phyloP scores from a whole-genome alignment of 1,140 invertebrate species.

The Kradibia gibbosae region DNA sequence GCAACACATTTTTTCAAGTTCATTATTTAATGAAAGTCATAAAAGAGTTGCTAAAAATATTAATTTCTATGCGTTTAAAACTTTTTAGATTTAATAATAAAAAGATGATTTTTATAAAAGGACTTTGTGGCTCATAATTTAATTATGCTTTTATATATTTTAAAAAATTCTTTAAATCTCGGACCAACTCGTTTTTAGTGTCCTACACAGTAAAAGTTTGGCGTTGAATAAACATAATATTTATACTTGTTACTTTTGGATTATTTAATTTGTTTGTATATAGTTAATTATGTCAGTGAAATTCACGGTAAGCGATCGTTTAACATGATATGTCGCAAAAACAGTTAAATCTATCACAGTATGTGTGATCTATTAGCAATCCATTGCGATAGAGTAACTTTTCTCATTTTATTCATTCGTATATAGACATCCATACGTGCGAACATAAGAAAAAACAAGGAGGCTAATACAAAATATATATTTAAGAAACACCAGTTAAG shows the following conservation, averaged over 20 bases:
- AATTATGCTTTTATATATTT: conserved; percentile 21
- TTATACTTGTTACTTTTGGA: conserved; percentile 8
- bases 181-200: conserved; percentile 53
- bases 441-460: neutral
- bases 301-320: conserved; percentile 21
- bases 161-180: conserved; percentile 6
- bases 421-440: neutral
- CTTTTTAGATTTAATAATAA: conserved; percentile 6
- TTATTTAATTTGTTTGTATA: neutral
- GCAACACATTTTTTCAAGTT: neutral
- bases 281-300: conserved; percentile 19
- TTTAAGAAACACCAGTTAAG: neutral
- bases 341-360: conserved; percentile 64
- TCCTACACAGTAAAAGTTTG: conserved; percentile 59
- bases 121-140: neutral
- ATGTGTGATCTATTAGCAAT: conserved; percentile 62
- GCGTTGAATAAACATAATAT: conserved; percentile 56
- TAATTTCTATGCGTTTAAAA: neutral
- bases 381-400: conserved; percentile 45
- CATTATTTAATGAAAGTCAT: neutral
- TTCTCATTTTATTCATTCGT: neutral
- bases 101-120: neutral
- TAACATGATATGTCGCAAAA: conserved; percentile 62
- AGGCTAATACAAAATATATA: neutral
- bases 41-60: neutral